phyloP scores from a whole-genome alignment of 1,140 invertebrate species.

The Parapsyche elsis region DNA sequence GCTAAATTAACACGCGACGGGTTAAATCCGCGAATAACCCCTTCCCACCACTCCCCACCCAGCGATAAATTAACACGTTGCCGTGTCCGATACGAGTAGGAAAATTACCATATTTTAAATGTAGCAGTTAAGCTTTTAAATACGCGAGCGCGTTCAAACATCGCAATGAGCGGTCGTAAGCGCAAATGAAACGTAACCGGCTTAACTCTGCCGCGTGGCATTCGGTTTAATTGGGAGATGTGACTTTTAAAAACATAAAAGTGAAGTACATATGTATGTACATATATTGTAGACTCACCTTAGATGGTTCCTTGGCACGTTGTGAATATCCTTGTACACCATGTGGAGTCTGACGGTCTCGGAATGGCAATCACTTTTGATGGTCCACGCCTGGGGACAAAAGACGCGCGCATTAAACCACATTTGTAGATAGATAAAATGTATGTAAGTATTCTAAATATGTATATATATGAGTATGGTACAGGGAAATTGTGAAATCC shows the following conservation, averaged over 20 bases:
- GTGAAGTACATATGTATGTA: too few species aligned
- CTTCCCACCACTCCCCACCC: background rate
- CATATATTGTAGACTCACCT: slow-evolving; percentile 62
- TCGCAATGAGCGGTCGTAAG: background rate
- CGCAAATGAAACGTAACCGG: too few species aligned
- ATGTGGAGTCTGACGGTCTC: slow-evolving; percentile 82
- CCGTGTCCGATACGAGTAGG: background rate
- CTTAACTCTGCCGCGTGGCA: too few species aligned
- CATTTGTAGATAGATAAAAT: background rate
- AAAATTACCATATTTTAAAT: slow-evolving; percentile 1
- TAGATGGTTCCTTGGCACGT: slow-evolving; percentile 85
- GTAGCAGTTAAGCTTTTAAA: background rate
- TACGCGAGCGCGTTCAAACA: background rate
- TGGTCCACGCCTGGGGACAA: slow-evolving; percentile 76
- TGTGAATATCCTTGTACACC: slow-evolving; percentile 86
- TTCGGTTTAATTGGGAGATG: too few species aligned
- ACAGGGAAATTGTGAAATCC: too few species aligned
- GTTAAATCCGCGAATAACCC: background rate
- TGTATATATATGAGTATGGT: too few species aligned
- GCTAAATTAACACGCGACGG: background rate
- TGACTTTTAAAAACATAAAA: too few species aligned
- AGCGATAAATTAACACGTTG: background rate
- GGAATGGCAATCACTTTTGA: slow-evolving; percentile 84
- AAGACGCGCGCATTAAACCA: background rate
- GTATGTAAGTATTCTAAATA: too few species aligned